Evolutionary conservation across 2,113 vertebrate species (phyloP).

Genomic region (Callorhinus ursinus): DNA sequence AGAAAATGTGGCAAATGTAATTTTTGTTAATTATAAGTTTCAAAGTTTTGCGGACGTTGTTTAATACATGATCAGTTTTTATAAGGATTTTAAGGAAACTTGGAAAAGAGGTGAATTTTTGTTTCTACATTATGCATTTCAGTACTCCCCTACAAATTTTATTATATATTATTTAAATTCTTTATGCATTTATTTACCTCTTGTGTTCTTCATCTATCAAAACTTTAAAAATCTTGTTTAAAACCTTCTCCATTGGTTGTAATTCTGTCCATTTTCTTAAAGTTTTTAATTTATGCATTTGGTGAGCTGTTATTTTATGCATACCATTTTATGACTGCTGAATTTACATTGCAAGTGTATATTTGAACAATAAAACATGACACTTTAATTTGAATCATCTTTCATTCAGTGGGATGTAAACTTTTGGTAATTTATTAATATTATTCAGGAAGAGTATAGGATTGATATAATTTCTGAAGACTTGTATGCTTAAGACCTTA

Average conservation of each 20-base stretch:
- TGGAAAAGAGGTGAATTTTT: not conserved
- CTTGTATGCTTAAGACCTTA: not conserved
- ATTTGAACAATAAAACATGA: constrained; percentile 71
- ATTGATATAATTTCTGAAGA: constrained; percentile 50
- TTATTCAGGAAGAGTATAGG: constrained; percentile 49
- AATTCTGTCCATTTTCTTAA: constrained; percentile 41
- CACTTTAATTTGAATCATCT: constrained; percentile 73
- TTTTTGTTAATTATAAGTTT: constrained; percentile 32
- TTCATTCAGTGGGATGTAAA: constrained; percentile 57
- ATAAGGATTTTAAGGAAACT: constrained; percentile 6
- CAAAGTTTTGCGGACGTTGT: constrained; percentile 34
- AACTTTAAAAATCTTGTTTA: not conserved
- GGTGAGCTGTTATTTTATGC: constrained; percentile 50
- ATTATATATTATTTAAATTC: not conserved
- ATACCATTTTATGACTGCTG: constrained; percentile 51
- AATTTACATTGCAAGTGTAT: constrained; percentile 62
- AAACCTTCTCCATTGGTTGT: constrained; percentile 22
- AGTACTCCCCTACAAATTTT: not conserved
- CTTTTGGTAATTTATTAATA: constrained; percentile 61
- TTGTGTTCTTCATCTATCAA: not conserved
- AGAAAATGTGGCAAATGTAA: constrained; percentile 18
- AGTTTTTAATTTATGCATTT: constrained; percentile 69
- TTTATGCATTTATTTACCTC: not conserved
- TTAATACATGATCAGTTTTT: constrained; percentile 25
- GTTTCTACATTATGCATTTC: constrained; percentile 18